Conservation (phyloP, 1,140 invertebrate species). For the Anthonomus grandis region DNA sequence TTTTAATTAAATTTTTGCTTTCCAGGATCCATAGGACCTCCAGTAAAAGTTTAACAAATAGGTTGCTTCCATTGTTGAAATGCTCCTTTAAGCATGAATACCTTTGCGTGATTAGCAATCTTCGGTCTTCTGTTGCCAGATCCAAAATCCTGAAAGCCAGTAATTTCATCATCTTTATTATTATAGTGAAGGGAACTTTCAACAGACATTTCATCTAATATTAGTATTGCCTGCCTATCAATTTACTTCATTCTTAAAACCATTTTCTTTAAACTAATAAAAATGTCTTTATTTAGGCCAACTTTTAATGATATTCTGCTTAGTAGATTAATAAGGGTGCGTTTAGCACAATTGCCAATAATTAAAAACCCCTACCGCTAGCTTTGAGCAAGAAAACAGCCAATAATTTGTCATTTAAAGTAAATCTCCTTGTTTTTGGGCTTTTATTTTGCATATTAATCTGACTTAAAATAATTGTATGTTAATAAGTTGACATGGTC, state of each 20-base stretch:
- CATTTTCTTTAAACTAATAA: slow-evolving; percentile 3
- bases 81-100: slow-evolving; percentile 3
- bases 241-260: slow-evolving; percentile 1
- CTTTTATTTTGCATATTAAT: background rate
- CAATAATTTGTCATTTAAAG: slow-evolving; percentile 8
- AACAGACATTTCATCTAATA: slow-evolving; percentile 23
- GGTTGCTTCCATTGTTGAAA: slow-evolving; percentile 1
- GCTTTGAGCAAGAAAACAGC: slow-evolving; percentile 1
- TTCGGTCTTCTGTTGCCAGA: background rate
- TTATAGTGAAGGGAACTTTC: background rate
- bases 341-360: background rate
- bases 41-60: background rate
- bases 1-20: background rate
- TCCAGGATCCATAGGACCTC: background rate
- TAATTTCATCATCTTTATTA: background rate
- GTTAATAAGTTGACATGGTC: slow-evolving; percentile 1
- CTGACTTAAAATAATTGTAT: slow-evolving; percentile 5
- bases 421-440: slow-evolving; percentile 7
- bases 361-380: slow-evolving; percentile 1
- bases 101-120: background rate
- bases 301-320: slow-evolving; percentile 3
- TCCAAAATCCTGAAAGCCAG: background rate
- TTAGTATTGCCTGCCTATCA: background rate
- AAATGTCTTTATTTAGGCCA: slow-evolving; percentile 11
- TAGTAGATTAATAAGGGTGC: slow-evolving; percentile 4